These are phyloP conservation scores for Mylabris sibirica DNA, from an alignment of 2,888 invertebrate genomes.

Conservation along the genomic window DNA sequence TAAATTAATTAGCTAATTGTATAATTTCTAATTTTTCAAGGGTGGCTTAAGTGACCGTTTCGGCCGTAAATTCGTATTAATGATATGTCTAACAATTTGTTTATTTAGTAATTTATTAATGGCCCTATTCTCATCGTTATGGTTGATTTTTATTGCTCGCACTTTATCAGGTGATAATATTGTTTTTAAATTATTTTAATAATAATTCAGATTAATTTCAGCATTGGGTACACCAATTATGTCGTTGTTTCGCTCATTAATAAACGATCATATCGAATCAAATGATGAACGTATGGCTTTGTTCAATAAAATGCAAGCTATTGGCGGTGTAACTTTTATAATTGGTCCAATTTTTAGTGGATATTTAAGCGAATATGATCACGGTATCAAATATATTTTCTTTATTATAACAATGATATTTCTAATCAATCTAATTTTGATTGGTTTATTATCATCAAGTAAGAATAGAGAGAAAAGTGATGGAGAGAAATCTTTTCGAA, in stretches of 20 bases:
- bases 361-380: constrained; percentile 20
- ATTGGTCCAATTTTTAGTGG: constrained; percentile 21
- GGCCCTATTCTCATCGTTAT: constrained; percentile 8
- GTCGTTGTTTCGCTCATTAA: constrained; percentile 18
- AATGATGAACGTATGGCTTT: constrained; percentile 20
- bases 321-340: constrained; percentile 20
- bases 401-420: constrained; percentile 15
- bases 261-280: constrained; percentile 21
- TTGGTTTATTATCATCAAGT: constrained; percentile 2
- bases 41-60: constrained; percentile 28
- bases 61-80: constrained; percentile 21
- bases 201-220: constrained; percentile 1
- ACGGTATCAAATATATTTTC: constrained; percentile 19
- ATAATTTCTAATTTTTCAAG: constrained; percentile 18
- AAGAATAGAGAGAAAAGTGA: not conserved
- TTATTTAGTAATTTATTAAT: constrained; percentile 20
- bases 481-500: not conserved
- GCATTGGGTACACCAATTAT: constrained; percentile 27
- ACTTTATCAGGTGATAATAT: constrained; percentile 21
- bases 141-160: constrained; percentile 23
- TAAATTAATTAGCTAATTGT: not conserved
- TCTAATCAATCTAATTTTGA: constrained; percentile 15
- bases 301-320: constrained; percentile 23
- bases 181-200: not conserved
- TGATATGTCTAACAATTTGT: constrained; percentile 17